Percentiles rank a stretch among this genome's conserved stretches.
Conservation (phyloP, 2,113 vertebrate genomes). For the Marmota monax region DNA sequence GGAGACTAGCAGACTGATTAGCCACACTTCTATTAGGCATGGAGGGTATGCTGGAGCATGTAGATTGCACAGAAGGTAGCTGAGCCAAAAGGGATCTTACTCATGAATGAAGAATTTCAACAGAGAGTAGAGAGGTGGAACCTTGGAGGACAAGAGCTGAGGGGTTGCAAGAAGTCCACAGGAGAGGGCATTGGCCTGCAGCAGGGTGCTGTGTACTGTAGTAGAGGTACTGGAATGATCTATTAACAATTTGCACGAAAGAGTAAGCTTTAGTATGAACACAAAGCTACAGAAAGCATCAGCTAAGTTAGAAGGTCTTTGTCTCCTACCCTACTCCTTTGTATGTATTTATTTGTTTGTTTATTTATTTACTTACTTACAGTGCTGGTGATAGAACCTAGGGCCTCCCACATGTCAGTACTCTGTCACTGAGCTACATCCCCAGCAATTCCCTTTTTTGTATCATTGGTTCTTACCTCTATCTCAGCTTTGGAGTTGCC, state of each 20-base stretch:
- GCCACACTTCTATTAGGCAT: too few relatives aligned
- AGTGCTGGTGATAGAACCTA: too few relatives aligned
- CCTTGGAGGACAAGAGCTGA: neutral
- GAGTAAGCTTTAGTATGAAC: neutral
- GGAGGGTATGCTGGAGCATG: too few relatives aligned
- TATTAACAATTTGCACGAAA: neutral
- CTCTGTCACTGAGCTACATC: neutral
- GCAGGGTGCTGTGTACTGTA: neutral
- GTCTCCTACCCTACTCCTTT: too few relatives aligned
- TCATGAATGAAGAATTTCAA: neutral
- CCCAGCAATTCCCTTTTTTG: neutral
- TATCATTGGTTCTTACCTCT: neutral
- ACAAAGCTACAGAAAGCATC: neutral
- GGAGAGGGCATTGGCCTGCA: neutral
- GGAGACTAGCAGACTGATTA: too few relatives aligned
- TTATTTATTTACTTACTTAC: too few relatives aligned
- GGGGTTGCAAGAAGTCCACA: neutral
- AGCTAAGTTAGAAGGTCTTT: neutral
- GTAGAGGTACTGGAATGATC: neutral
- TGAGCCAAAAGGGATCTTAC: too few relatives aligned
- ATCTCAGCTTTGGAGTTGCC: neutral
- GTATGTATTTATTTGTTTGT: too few relatives aligned
- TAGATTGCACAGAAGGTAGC: too few relatives aligned
- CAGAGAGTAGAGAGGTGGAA: neutral
- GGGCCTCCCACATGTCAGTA: too few relatives aligned